Evolutionary conservation across 1,140 invertebrate genomes (phyloP), one percentile per base, ranked within the genome.

Genomic region (Drosophila funebris): DNA sequence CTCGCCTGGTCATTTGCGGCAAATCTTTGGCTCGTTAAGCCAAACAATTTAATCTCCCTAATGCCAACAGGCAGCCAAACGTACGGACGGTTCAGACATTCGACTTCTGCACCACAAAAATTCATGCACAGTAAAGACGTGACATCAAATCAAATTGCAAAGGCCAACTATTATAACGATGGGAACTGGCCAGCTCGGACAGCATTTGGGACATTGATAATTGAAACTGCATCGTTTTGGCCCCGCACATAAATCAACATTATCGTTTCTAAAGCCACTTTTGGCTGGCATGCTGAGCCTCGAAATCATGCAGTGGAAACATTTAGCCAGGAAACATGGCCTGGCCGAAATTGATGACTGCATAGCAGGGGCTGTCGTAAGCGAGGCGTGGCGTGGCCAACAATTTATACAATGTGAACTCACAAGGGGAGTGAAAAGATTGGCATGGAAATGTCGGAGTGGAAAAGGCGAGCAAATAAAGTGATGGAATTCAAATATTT

Each of bases 181-280:
- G 9, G 16, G 11, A 5, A 13, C 14, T 46, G n/a, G 18, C 20
- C 29, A 43, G 52, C 22, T 41, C 24, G 29, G 22, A 56, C 22
- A 57, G 46, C 24, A 16, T 18, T 11, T 60, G 11, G 46, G 37
- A 31, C 69, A 66, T 61, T 56, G 57, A 87, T 87, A 85, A 85
- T 87, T 81, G 77, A 43, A 68, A 50, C 77, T 75, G 82, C 66
- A 71, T 67, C 67, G 82, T 39, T n/a, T n/a, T 22, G 24, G 22
- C 57, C 44, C 36, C 73, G 81, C 43, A 62, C 81, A 85, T 85
- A 87, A 85, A 87, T 85, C 81, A 85, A 75, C 82, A 85, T 80
- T 60, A 50, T 50, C 27, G 46, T 8, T 16, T 18, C 24, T 14
- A 31, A 50, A 31, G 24, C 37, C 60, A 62, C 71, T 76, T 73